Base-by-base conservation (phyloP, 2,797 vertebrate genomes). In the Platalea minor region DNA sequence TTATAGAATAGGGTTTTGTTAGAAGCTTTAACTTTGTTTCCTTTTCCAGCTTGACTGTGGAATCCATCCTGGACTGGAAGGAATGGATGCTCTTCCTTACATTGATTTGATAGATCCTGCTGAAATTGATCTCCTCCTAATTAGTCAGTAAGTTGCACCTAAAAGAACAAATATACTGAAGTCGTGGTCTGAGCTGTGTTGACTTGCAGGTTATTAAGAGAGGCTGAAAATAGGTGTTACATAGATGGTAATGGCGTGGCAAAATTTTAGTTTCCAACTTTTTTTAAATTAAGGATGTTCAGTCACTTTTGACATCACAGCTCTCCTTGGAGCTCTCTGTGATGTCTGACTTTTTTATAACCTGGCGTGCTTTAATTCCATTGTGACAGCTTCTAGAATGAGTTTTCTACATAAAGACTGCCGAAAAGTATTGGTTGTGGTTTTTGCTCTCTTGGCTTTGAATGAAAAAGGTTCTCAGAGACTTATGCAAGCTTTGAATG, bases 21-120 rank as follows among this genome's bases (percentile, higher is more conserved):
- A 57, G 35, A 51, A 67, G 17, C 17, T 85, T 81, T 93, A 74
- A 88, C 11, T 89, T 37, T 20, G 23, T 72, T 63, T 88, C 3
- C 33, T 85, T 93, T 94, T 96, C 76, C 87, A 99, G 99, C 96
- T 99, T 97, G 99, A 99, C 87, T 99, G 99, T 97, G 99, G 99
- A 87, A 99, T 99, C 96, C 99, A 99, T 88, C 99, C 99, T 60
- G 99, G 99, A 28, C 97, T 99, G 76, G 99, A 99, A 96, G 99
- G 99, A 86, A 99, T 99, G 99, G 99, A 99, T 67, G 99, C 99
- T 9, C 98, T 99, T 91, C 99, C 99, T 10, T 99, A 99, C 82
- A 99, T 99, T 69, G 99, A 99, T 95, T 98, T 99, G 97, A 99
- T 99, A 63, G 99, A 99, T 91, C 99, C 99, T 20, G 99, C 99